Evolutionary conservation across 2,113 vertebrate genomes (phyloP).

Genomic region (Copsychus sechellarum): DNA sequence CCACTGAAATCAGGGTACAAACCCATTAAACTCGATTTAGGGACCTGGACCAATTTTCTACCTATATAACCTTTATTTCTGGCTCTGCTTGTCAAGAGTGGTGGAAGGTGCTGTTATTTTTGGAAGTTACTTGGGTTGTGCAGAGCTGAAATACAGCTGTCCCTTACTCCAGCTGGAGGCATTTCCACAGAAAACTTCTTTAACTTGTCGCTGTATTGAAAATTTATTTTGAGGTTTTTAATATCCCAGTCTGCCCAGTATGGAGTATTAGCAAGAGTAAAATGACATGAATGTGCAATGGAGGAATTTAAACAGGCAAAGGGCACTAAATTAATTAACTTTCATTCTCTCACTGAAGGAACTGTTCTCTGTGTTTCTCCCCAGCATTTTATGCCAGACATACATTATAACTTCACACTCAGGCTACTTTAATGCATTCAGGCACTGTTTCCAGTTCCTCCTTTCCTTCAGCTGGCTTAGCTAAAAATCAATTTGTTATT

Average conservation of each 20-base stretch:
- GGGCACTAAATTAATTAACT: constrained; percentile 22
- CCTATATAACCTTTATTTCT: background rate
- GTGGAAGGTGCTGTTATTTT: constrained; percentile 33
- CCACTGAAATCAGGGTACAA: background rate
- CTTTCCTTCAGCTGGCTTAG: constrained; percentile 1
- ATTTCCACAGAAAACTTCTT: constrained; percentile 38
- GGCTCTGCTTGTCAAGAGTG: background rate
- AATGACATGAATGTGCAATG: background rate
- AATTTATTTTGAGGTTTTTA: constrained; percentile 17
- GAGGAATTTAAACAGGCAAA: constrained; percentile 34
- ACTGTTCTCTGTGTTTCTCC: background rate
- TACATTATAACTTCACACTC: background rate
- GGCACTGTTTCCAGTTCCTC: background rate
- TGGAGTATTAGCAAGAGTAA: background rate
- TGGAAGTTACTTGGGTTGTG: background rate
- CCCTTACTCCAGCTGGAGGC: constrained; percentile 10
- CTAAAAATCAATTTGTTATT: constrained; percentile 67
- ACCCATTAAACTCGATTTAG: background rate
- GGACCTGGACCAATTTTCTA: background rate
- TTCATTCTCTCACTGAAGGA: background rate
- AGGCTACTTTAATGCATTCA: constrained; percentile 11
- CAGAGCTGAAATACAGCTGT: constrained; percentile 1
- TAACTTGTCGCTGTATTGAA: background rate
- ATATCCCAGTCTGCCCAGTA: background rate
- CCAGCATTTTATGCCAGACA: background rate